phyloP scores from a whole-genome alignment of 2,113 vertebrate species.

The Pygoscelis antarcticus region DNA sequence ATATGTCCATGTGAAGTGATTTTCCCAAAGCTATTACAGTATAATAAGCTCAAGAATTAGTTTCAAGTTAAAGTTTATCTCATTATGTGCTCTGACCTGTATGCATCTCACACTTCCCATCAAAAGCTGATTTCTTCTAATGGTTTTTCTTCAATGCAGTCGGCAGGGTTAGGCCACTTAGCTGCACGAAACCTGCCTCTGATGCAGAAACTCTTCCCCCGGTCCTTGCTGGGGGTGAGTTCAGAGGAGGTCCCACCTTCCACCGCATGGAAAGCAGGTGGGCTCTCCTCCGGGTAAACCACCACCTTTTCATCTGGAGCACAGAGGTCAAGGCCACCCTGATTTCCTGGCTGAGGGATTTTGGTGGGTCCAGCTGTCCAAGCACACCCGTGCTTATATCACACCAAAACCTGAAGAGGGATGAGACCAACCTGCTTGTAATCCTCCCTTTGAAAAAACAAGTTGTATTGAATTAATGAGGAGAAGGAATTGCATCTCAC shows the following conservation, averaged over 20 bases:
- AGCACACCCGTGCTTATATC: not conserved
- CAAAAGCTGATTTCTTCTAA: conserved; percentile 41
- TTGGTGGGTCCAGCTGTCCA: not conserved
- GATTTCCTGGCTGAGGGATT: not conserved
- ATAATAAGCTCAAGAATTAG: conserved; percentile 54
- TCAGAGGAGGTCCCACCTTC: not conserved
- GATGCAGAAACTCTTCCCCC: not conserved
- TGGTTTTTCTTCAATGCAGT: not conserved
- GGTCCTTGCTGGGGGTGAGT: not conserved
- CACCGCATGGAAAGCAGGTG: fast-evolving
- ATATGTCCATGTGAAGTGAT: conserved; percentile 1
- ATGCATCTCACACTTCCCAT: conserved; percentile 27
- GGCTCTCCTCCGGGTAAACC: not conserved
- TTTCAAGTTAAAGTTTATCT: conserved; percentile 58
- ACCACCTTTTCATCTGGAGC: not conserved
- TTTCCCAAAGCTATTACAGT: conserved; percentile 14
- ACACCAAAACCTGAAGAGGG: not conserved
- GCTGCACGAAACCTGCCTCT: not conserved
- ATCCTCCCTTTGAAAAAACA: not conserved
- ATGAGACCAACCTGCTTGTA: not conserved
- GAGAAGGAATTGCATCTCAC: not conserved
- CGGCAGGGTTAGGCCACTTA: not conserved
- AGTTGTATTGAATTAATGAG: not conserved
- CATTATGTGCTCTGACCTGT: conserved; percentile 46
- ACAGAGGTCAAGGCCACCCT: not conserved